These are phyloP conservation scores for Drosophila parthenogenetica DNA, from an alignment of 2,888 invertebrate species.

Conservation along the genomic window DNA sequence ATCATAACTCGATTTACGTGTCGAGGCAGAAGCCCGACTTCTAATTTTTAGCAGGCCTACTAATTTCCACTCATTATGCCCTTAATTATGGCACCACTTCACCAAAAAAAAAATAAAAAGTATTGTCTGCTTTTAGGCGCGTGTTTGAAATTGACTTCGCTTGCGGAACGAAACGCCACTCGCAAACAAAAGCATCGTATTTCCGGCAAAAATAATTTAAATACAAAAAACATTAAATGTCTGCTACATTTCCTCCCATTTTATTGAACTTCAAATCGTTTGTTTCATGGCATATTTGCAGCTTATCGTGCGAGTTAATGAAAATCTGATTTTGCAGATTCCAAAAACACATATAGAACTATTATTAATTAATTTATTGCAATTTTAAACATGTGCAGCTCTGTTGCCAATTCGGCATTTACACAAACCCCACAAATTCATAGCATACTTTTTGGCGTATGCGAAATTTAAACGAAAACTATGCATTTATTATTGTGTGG, in stretches of 20 bases:
- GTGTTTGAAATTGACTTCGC: slow-evolving; percentile 10
- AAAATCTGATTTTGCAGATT: slow-evolving; percentile 1
- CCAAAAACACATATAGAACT: background rate
- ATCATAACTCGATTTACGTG: slow-evolving; percentile 66
- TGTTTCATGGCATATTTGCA: slow-evolving; percentile 8
- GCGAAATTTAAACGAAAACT: slow-evolving; percentile 2
- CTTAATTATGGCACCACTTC: slow-evolving; percentile 59
- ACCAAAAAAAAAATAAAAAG: slow-evolving; percentile 42
- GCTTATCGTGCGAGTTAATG: slow-evolving; percentile 34
- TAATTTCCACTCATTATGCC: slow-evolving; percentile 68
- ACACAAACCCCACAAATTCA: background rate
- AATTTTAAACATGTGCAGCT: slow-evolving; percentile 1
- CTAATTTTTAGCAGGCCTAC: slow-evolving; percentile 52
- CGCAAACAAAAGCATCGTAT: background rate
- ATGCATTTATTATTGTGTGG: background rate
- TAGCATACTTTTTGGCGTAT: background rate
- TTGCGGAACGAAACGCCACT: background rate
- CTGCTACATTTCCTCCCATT: background rate
- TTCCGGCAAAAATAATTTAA: slow-evolving; percentile 14
- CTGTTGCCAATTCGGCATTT: background rate
- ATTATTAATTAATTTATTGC: background rate
- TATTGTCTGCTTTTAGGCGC: slow-evolving; percentile 40
- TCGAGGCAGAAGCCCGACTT: slow-evolving; percentile 2
- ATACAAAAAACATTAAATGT: slow-evolving; percentile 7
- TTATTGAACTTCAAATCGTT: background rate